These are phyloP conservation scores for Chloroceryle inda DNA, from an alignment of 2,797 vertebrate genomes.

Conservation along the genomic window DNA sequence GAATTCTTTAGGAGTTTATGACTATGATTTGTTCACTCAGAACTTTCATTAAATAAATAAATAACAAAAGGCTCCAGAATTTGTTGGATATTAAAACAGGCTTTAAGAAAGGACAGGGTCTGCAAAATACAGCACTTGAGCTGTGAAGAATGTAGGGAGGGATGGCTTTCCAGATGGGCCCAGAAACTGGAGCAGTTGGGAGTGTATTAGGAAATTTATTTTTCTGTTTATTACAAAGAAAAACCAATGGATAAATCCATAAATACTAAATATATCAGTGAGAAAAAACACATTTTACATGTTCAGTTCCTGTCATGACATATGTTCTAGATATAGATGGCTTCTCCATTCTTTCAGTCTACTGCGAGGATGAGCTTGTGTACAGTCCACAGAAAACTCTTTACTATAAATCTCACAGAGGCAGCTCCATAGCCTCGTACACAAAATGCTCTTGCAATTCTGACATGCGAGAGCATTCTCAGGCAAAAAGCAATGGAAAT, in stretches of 20 bases:
- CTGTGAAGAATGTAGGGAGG: background rate
- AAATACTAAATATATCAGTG: background rate
- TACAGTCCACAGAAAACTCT: background rate
- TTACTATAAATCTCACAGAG: background rate
- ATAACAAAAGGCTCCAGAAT: background rate
- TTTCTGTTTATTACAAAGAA: background rate
- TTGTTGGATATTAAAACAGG: background rate
- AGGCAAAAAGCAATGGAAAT: background rate
- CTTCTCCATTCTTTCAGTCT: background rate
- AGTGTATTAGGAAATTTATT: background rate
- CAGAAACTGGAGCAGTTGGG: background rate
- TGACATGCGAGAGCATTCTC: background rate
- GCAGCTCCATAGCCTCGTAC: rapidly evolving
- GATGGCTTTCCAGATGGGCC: background rate
- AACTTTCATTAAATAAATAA: background rate
- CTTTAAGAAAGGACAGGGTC: background rate
- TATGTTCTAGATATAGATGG: background rate
- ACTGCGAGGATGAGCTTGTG: background rate
- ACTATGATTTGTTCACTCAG: background rate
- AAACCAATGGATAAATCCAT: background rate
- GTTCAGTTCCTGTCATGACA: background rate
- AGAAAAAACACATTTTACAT: background rate
- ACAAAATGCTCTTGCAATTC: background rate
- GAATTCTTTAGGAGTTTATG: background rate
- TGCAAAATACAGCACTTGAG: background rate